These are phyloP conservation scores for Psephotus haematonotus DNA, from an alignment of 2,113 vertebrate genomes.

Conservation along the genomic window DNA sequence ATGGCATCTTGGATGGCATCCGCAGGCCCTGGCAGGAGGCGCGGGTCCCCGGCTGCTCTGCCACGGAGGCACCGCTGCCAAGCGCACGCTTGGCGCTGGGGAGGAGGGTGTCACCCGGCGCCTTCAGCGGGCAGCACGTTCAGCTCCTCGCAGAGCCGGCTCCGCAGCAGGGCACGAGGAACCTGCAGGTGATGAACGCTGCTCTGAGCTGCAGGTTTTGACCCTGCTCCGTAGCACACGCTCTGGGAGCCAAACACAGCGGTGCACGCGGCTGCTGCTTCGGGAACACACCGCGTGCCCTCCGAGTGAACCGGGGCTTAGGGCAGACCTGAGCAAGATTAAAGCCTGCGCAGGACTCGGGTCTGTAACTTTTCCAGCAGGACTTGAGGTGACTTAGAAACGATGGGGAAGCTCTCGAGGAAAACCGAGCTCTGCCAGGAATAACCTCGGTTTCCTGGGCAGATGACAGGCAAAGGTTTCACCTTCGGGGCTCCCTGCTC, in stretches of 20 bases:
- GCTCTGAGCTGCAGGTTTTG: neutral
- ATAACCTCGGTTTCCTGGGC: neutral
- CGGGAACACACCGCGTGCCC: neutral
- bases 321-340: neutral
- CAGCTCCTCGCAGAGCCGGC: neutral
- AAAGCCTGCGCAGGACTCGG: conserved; percentile 4
- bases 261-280: neutral
- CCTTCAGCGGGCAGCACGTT: neutral
- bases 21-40: neutral
- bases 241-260: accelerated
- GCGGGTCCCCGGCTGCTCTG: neutral
- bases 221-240: neutral
- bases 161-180: neutral
- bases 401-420: neutral
- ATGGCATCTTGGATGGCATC: neutral
- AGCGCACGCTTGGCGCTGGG: accelerated
- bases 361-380: neutral
- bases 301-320: conserved; percentile 18
- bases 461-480: accelerated
- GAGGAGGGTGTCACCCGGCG: accelerated
- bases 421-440: neutral
- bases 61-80: neutral
- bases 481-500: neutral
- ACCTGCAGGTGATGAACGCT: neutral
- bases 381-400: neutral